These are phyloP conservation scores for Zapornia atra DNA, from an alignment of 2,113 vertebrate genomes.

Conservation along the genomic window DNA sequence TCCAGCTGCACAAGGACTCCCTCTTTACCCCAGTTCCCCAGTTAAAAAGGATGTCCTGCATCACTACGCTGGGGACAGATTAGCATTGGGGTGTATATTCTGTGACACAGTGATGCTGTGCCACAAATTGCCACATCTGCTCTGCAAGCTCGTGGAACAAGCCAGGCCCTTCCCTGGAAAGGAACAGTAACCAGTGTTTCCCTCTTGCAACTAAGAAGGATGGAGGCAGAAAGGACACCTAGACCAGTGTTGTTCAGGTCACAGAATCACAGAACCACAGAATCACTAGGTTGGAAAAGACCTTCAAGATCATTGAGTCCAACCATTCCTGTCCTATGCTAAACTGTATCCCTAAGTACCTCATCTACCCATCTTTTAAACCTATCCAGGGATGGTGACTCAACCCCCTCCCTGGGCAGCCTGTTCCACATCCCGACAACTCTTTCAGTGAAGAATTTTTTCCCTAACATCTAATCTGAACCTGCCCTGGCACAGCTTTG, in stretches of 20 bases:
- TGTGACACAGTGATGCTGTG: background rate
- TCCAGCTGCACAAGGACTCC: background rate
- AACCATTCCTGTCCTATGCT: too few species aligned
- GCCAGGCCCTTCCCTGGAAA: background rate
- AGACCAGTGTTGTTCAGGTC: background rate
- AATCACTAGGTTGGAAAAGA: too few species aligned
- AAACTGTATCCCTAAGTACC: too few species aligned
- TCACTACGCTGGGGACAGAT: background rate
- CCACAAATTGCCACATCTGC: background rate
- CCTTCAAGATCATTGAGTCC: too few species aligned
- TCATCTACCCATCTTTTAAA: too few species aligned
- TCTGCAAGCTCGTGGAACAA: background rate
- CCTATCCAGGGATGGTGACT: too few species aligned
- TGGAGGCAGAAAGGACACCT: background rate
- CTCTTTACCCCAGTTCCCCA: background rate
- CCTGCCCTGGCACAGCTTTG: too few species aligned
- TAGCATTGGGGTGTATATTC: background rate
- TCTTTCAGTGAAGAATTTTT: too few species aligned
- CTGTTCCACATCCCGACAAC: too few species aligned
- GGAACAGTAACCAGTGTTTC: background rate
- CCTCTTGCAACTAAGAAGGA: background rate
- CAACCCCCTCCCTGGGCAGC: too few species aligned
- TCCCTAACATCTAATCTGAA: too few species aligned
- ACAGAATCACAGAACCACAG: too few species aligned
- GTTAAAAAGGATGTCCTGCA: background rate